These are phyloP conservation scores for Hydriomena furcata DNA, from an alignment of 2,888 invertebrate species.

Conservation along the genomic window DNA sequence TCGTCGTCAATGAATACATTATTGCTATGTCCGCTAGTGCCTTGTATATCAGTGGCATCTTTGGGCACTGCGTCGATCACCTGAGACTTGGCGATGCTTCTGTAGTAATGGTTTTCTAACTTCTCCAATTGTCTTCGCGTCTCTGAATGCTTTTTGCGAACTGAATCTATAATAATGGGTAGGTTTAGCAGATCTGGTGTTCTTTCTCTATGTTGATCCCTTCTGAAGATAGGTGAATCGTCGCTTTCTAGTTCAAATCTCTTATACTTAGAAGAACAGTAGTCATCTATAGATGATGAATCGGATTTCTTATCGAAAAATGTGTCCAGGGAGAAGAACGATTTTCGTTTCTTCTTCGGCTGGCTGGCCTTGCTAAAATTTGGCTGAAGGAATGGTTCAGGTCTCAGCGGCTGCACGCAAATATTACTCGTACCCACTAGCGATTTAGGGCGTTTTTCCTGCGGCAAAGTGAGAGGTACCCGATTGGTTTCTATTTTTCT, in stretches of 20 bases:
- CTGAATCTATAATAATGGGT: constrained; percentile 75
- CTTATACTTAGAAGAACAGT: constrained; percentile 79
- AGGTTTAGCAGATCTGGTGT: constrained; percentile 76
- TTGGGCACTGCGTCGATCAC: constrained; percentile 76
- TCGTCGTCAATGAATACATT: constrained; percentile 66
- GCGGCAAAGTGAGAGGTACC: constrained; percentile 60
- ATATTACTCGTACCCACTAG: constrained; percentile 72
- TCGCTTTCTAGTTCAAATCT: constrained; percentile 79
- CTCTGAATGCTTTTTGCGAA: constrained; percentile 73
- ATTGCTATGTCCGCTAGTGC: constrained; percentile 70
- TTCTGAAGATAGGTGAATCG: constrained; percentile 73
- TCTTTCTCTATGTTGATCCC: constrained; percentile 62
- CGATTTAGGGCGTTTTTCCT: constrained; percentile 73
- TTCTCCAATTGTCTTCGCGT: constrained; percentile 76
- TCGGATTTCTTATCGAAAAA: constrained; percentile 80
- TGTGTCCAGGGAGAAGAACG: constrained; percentile 79
- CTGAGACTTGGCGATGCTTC: constrained; percentile 64
- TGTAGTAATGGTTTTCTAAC: constrained; percentile 77
- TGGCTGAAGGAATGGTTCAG: constrained; percentile 59
- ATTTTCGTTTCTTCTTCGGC: constrained; percentile 77
- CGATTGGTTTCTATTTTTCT: constrained; percentile 72
- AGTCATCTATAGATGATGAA: constrained; percentile 77
- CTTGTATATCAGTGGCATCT: constrained; percentile 73
- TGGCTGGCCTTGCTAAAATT: constrained; percentile 70
- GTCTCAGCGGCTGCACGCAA: constrained; percentile 63